phyloP scores from a whole-genome alignment of 2,797 vertebrate species.

The Pseudopleuronectes americanus region DNA sequence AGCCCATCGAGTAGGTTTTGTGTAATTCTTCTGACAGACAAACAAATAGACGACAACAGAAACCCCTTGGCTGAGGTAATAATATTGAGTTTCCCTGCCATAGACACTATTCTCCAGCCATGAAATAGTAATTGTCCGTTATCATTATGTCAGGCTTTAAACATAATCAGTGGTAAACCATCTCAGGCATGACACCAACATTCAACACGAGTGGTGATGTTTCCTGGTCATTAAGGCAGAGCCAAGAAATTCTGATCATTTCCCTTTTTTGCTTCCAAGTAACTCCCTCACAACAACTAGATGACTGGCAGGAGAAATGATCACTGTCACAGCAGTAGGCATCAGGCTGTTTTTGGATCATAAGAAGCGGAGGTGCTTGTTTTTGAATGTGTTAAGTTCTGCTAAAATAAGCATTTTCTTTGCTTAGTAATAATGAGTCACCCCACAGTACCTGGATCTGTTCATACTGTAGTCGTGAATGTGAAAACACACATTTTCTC shows the following conservation, averaged over 20 bases:
- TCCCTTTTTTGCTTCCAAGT: slow-evolving; percentile 10
- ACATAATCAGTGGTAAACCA: no score
- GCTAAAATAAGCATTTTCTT: not conserved
- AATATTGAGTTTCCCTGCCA: no score
- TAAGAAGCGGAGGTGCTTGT: not conserved
- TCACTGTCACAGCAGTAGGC: slow-evolving; percentile 19
- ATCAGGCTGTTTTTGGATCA: not conserved
- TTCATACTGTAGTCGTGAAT: slow-evolving; percentile 1
- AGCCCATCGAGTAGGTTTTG: no score
- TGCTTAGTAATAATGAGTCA: not conserved
- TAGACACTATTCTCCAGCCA: not conserved
- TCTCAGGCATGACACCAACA: no score
- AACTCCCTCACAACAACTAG: slow-evolving; percentile 4
- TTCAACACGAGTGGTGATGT: no score
- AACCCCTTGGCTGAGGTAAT: no score
- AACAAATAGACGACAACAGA: no score
- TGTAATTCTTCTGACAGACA: no score
- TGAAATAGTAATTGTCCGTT: not conserved
- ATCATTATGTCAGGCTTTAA: no score
- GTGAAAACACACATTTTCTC: not conserved
- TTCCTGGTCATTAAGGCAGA: no score
- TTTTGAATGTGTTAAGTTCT: not conserved
- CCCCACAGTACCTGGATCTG: not conserved
- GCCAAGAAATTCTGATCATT: no score
- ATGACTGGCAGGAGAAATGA: slow-evolving; percentile 13